phyloP scores from a whole-genome alignment of 2,888 invertebrate species.

The Ephialtes manifestator region DNA sequence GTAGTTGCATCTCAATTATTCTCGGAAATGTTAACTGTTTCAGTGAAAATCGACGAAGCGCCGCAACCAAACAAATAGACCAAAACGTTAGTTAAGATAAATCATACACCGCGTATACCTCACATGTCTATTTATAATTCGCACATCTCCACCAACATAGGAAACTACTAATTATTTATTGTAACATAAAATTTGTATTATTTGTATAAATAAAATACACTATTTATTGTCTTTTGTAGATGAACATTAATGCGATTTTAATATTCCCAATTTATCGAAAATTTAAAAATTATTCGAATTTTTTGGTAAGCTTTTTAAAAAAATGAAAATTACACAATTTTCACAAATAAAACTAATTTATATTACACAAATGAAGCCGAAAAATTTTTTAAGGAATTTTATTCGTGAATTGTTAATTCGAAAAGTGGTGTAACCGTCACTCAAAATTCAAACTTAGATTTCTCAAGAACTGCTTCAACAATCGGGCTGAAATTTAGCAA shows the following conservation, averaged over 20 bases:
- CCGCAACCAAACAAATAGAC: conserved; percentile 59
- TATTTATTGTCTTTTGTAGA: conserved; percentile 3
- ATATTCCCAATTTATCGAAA: too few species aligned
- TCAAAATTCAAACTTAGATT: too few species aligned
- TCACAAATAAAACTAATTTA: too few species aligned
- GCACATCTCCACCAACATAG: conserved; percentile 18
- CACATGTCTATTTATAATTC: conserved; percentile 42
- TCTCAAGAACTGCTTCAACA: too few species aligned
- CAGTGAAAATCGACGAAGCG: conserved; percentile 30
- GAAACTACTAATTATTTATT: conserved; percentile 29
- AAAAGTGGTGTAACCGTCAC: too few species aligned
- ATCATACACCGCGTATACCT: conserved; percentile 62
- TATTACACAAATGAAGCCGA: too few species aligned
- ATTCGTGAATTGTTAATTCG: too few species aligned
- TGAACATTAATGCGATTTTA: background rate
- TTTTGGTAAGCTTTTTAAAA: too few species aligned
- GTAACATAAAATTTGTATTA: conserved; percentile 7
- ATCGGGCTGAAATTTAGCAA: too few species aligned
- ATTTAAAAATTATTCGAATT: background rate
- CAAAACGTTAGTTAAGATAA: conserved; percentile 61
- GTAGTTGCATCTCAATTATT: conserved; percentile 2
- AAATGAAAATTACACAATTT: too few species aligned
- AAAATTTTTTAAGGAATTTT: too few species aligned
- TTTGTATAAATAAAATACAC: conserved; percentile 27
- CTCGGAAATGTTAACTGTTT: background rate